Evolutionary conservation across 2,888 invertebrate species (phyloP).

Genomic region (Dryobotodes eremita): DNA sequence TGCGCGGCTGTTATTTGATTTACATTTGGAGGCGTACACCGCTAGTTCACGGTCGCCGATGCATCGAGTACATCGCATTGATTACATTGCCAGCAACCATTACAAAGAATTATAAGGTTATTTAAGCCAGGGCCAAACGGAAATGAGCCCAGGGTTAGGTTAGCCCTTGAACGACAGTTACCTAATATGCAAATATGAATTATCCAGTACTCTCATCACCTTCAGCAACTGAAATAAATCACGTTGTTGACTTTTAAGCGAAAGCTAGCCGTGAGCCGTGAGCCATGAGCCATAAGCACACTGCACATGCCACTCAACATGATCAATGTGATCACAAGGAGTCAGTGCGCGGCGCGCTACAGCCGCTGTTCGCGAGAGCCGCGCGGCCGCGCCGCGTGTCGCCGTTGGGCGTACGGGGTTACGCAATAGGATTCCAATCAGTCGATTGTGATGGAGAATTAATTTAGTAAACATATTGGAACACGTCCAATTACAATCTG

Average conservation of each 20-base stretch:
- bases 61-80: neutral
- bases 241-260: constrained; percentile 21
- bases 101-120: constrained; percentile 1
- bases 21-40: neutral
- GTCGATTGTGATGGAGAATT: constrained; percentile 51
- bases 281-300: neutral
- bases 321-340: neutral
- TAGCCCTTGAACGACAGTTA: constrained; percentile 29
- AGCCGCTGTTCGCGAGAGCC: neutral
- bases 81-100: constrained; percentile 1
- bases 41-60: neutral
- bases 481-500: constrained; percentile 58
- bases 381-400: neutral
- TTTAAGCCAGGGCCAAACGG: neutral
- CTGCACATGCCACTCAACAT: neutral
- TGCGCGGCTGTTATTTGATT: neutral
- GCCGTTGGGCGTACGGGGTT: neutral
- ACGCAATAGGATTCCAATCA: constrained; percentile 48
- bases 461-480: constrained; percentile 63
- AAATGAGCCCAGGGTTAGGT: too few species aligned
- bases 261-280: neutral
- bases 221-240: constrained; percentile 30
- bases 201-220: constrained; percentile 20
- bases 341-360: neutral
- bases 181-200: constrained; percentile 37